Base-by-base conservation (phyloP, 2,797 vertebrate species). In the Chelonia mydas region DNA sequence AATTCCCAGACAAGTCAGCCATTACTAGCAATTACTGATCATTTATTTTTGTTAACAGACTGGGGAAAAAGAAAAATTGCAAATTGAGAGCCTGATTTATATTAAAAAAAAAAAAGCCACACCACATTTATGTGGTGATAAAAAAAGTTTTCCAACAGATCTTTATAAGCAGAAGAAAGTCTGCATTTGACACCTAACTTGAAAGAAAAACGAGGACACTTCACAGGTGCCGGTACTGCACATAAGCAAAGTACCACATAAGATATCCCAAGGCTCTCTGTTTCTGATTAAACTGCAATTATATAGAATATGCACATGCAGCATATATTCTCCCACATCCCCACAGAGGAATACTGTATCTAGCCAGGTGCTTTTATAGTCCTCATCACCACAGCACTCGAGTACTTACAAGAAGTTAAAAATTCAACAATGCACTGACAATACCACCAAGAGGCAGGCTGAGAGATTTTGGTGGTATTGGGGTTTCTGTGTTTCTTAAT, bases 31-130 rank as follows among this genome's bases (percentile, higher is more conserved):
- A 96, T 96, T 92, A 89, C 92, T 86, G 89, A 88, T 82, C 51
- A 94, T 93, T 97, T 94, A 96, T 94, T 96, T 97, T 95, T 93
- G 80, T 31, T 94, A 94, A 59, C 65, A 83, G 83, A 19, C 45
- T 92, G 68, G 88, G 93, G 92, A 88, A 83, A 81, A 95, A 78
- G n/a, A 65, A 94, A 95, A 95, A 92, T 82, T 95, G 89, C 41
- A 81, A 84, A 95, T 77, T 1, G 11, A 74, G n/a, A 81, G 57
- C 55, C 92, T 90, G 33, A 92, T 89, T 81, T 87, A 41, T 19
- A 37, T 12, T 11, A 59, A 78, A 94, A 28, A 61, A 61, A 12
- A 55, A 55, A 11, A 27, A 25, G 47, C 47, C 82, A 21, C 72
- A 27, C 53, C 74, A 50, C 8, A 10, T 47, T 80, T 81, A 25